These are phyloP conservation scores for Pangasius macronema DNA, from an alignment of 2,797 vertebrate species.

Conservation along the genomic window DNA sequence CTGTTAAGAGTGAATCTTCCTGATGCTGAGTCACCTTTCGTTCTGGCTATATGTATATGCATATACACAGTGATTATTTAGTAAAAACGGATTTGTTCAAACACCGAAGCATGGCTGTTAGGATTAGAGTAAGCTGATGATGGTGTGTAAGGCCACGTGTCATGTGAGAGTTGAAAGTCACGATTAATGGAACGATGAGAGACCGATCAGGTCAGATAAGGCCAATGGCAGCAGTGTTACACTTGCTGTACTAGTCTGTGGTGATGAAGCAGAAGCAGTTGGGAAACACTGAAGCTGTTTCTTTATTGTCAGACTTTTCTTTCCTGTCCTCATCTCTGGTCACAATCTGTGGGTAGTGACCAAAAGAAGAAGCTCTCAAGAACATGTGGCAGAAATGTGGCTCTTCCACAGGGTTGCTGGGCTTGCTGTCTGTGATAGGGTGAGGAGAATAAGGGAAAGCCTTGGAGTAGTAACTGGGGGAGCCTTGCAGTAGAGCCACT, in stretches of 20 bases:
- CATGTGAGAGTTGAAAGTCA: not conserved
- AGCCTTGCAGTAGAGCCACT: not conserved
- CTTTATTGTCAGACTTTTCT: not conserved
- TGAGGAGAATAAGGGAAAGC: not conserved
- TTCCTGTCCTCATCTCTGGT: not conserved
- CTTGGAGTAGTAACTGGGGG: not conserved
- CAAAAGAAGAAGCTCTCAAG: not conserved
- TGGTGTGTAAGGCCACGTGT: not conserved
- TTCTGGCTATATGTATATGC: conserved; percentile 1
- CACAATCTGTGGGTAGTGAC: not conserved
- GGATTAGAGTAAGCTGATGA: not conserved
- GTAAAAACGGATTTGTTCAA: not conserved
- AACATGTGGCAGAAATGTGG: not conserved
- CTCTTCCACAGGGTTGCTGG: not conserved
- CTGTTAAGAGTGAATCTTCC: not conserved
- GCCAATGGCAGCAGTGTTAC: not conserved
- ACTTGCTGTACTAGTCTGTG: not conserved
- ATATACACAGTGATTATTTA: not conserved
- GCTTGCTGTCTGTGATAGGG: not conserved
- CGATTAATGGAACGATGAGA: not conserved
- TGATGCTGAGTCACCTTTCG: conserved; percentile 16
- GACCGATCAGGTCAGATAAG: not conserved
- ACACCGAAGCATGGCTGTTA: not conserved
- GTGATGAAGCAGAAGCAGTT: not conserved
- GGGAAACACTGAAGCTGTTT: not conserved